Evolutionary conservation across 2,797 vertebrate species (phyloP).

Genomic region (Heteromormyrus szaboi): DNA sequence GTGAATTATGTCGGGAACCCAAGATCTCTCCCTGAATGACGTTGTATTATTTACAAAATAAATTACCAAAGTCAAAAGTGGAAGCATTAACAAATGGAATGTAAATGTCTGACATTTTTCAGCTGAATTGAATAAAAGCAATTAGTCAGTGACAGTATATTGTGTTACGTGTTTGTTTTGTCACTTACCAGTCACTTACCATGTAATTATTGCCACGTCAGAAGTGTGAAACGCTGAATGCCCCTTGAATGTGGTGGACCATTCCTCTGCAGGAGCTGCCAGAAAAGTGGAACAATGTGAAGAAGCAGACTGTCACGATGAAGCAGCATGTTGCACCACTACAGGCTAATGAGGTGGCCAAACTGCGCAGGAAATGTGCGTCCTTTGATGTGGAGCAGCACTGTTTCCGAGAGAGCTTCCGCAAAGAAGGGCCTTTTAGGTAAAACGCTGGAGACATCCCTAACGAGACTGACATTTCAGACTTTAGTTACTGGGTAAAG

Average conservation of each 20-base stretch:
- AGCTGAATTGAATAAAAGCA: neutral
- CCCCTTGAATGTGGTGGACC: neutral
- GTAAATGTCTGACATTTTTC: neutral
- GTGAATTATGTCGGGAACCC: neutral
- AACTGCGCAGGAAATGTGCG: slow-evolving; percentile 68
- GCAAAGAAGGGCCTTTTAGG: slow-evolving; percentile 78
- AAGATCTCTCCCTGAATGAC: neutral
- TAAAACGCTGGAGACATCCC: slow-evolving; percentile 36
- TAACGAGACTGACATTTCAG: neutral
- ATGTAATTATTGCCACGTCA: neutral
- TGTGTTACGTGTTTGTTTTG: neutral
- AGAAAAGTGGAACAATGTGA: slow-evolving; percentile 79
- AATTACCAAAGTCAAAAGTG: neutral
- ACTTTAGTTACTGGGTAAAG: neutral
- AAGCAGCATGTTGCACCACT: slow-evolving; percentile 84
- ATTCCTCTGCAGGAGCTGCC: slow-evolving; percentile 73
- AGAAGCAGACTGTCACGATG: slow-evolving; percentile 69
- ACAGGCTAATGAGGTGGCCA: slow-evolving; percentile 72
- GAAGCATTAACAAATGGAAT: neutral
- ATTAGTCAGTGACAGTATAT: neutral
- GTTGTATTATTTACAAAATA: neutral
- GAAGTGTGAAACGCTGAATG: neutral
- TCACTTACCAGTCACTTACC: neutral
- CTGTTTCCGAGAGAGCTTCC: slow-evolving; percentile 71
- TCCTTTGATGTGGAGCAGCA: slow-evolving; percentile 74